A percentile compares a stretch with the other conserved stretches of the same genome.
phyloP scores from a whole-genome alignment of 2,113 vertebrate genomes.

The Aptenodytes patagonicus region DNA sequence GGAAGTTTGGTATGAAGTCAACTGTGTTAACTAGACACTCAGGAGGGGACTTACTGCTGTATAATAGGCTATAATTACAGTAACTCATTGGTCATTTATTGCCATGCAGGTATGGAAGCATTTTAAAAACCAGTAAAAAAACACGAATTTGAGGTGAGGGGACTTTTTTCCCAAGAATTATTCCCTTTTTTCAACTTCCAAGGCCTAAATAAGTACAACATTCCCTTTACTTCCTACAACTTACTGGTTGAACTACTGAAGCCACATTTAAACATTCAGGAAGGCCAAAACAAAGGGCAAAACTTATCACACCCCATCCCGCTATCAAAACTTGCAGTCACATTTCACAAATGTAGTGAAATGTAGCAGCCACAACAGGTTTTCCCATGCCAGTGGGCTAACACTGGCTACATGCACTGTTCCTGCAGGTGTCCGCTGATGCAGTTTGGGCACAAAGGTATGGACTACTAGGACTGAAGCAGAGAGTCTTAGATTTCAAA shows the following conservation, averaged over 20 bases:
- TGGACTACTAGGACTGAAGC: neutral
- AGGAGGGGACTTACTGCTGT: neutral
- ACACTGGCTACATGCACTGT: neutral
- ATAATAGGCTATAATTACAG: neutral
- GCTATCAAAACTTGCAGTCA: neutral
- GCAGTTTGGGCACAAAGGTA: neutral
- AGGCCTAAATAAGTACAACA: neutral
- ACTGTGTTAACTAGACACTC: neutral
- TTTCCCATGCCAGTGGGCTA: neutral
- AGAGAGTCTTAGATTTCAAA: neutral
- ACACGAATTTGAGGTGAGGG: neutral
- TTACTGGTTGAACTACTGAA: neutral
- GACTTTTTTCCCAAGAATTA: neutral
- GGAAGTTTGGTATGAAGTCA: neutral
- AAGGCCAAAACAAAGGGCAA: neutral
- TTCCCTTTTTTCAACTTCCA: neutral
- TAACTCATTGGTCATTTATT: neutral
- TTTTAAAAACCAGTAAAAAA: neutral
- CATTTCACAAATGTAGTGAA: neutral
- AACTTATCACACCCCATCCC: neutral
- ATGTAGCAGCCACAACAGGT: neutral
- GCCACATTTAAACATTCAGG: neutral
- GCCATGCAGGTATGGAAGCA: neutral
- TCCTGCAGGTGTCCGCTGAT: neutral
- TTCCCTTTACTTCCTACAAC: neutral